Evolutionary conservation across 2,113 vertebrate genomes (phyloP), one percentile per base, ranked within the genome.

Genomic region (Condylura cristata): DNA sequence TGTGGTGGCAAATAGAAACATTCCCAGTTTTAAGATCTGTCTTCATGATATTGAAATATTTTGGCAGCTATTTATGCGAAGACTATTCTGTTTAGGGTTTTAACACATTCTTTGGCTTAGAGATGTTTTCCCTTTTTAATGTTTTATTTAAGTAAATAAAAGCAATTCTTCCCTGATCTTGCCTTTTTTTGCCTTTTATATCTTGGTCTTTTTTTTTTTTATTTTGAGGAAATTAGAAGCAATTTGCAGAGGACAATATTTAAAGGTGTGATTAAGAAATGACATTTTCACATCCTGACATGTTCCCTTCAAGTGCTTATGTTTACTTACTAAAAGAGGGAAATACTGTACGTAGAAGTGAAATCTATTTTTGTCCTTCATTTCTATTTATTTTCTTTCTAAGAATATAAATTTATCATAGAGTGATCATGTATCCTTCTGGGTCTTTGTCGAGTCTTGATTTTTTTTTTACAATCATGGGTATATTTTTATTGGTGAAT

Each of bases 381-480:
- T 79, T 37, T 3, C 32, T 48, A n/a, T 79, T 92, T 94, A n/a
- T 79, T 92, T 94, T 90, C 34, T 60, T 85, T 84, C 41, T 51
- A 90, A 39, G 24, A 44, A 34, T 10, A 28, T 90, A 90, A 60
- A 53, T 68, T 5, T 60, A 32, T 74, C 24, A 30, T 75, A 86
- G 32, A 80, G 72, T 79, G 78, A 92, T 16, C 78, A 16, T 74
- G 8, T 75, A 44, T 60, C 28, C 32, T 86, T 89, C 13, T 72
- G 83, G 30, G 11, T 13, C 5, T 66, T 83, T 78, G 20, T 18
- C 79, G 34, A 87, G 22, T 79, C 92, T 87, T 86, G 1, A 32
- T 48, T 78, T 41, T 56, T 93, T 48, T 53, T 95, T 93, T 60
- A 88, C 9, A 74, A 58, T 51, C 3, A 34, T 0, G 37, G 37